Evolutionary conservation across 1,140 invertebrate species (phyloP).

Genomic region (Halyomorpha halys): DNA sequence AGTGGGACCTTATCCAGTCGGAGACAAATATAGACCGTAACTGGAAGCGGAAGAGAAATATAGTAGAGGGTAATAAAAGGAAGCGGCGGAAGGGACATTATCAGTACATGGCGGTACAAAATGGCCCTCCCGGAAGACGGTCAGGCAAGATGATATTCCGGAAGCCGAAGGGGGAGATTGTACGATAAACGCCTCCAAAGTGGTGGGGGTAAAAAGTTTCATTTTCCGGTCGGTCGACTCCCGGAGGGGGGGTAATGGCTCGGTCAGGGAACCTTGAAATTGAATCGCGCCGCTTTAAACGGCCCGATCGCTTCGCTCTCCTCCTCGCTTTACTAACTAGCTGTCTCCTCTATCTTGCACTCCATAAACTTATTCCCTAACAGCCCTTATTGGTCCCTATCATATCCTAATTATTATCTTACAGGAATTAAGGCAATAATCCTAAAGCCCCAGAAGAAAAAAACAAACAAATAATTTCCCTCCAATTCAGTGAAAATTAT

Average conservation of each 20-base stretch:
- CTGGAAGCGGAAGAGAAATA: too few relatives aligned
- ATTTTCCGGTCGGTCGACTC: conserved; percentile 12
- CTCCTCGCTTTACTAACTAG: background rate
- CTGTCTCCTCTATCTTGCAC: background rate
- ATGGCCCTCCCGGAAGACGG: background rate
- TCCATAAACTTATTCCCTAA: background rate
- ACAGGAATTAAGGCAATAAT: too few relatives aligned
- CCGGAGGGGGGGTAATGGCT: background rate
- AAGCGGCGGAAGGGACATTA: background rate
- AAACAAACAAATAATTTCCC: too few relatives aligned
- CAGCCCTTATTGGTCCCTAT: too few relatives aligned
- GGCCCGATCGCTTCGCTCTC: background rate
- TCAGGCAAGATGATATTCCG: background rate
- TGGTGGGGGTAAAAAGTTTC: conserved; percentile 13
- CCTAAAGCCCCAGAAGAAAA: too few relatives aligned
- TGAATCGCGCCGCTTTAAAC: conserved; percentile 16
- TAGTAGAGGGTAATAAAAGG: too few relatives aligned
- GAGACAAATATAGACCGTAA: too few relatives aligned
- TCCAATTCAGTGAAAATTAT: too few relatives aligned
- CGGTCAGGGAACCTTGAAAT: conserved; percentile 17
- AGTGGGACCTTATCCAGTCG: too few relatives aligned
- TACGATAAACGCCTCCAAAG: conserved; percentile 17
- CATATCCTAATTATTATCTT: too few relatives aligned
- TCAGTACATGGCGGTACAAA: background rate
- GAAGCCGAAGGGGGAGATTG: conserved; percentile 7